phyloP scores from a whole-genome alignment of 2,797 vertebrate species.

The Hoplostethus mediterraneus region DNA sequence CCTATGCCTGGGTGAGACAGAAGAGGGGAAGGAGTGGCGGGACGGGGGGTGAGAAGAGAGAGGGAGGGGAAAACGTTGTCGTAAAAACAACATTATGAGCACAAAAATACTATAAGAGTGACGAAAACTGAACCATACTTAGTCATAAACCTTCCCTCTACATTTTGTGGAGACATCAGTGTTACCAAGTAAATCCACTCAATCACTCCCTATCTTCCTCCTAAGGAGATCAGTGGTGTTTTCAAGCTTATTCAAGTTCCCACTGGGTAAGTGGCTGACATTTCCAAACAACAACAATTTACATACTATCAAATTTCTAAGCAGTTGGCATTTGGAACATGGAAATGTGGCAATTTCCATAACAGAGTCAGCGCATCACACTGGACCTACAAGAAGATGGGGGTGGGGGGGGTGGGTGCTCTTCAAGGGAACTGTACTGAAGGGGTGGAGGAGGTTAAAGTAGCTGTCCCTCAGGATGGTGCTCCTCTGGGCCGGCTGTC shows the following conservation, averaged over 20 bases:
- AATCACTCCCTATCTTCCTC: constrained; percentile 12
- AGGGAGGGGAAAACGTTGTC: not conserved
- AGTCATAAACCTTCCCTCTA: not conserved
- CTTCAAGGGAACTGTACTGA: constrained; percentile 38
- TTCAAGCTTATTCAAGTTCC: constrained; percentile 60
- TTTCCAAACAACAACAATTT: constrained; percentile 74
- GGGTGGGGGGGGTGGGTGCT: not conserved
- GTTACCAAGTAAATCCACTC: constrained; percentile 1
- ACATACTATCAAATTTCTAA: constrained; percentile 72
- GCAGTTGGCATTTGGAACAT: constrained; percentile 82
- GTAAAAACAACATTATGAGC: too few relatives aligned
- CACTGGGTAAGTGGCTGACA: constrained; percentile 69
- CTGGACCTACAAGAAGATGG: constrained; percentile 52
- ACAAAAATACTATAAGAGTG: not conserved
- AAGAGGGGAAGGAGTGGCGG: not conserved
- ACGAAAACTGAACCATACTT: not conserved
- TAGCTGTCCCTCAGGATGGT: constrained; percentile 42
- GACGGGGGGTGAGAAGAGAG: not conserved
- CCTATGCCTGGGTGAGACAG: constrained; percentile 89
- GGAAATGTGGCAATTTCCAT: constrained; percentile 89
- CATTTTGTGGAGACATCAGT: not conserved
- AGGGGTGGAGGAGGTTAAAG: constrained; percentile 47
- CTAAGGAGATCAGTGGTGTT: constrained; percentile 37
- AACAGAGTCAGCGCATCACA: constrained; percentile 71
- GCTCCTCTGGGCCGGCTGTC: not conserved